Evolutionary conservation across 2,888 invertebrate genomes (phyloP).

Genomic region (Dryobota labecula): DNA sequence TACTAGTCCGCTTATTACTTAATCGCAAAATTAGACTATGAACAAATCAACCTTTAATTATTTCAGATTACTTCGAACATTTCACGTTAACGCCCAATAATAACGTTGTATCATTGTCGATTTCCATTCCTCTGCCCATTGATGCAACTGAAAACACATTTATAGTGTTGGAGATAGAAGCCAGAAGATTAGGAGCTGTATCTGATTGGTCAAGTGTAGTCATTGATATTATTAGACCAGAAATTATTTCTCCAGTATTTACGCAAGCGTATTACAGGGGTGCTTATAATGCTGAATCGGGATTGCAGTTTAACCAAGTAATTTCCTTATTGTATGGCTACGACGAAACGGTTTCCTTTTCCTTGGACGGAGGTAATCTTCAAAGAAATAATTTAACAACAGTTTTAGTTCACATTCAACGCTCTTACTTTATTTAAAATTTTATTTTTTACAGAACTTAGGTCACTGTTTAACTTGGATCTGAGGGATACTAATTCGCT

Average conservation of each 20-base stretch:
- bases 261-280: slow-evolving; percentile 74
- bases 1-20: neutral
- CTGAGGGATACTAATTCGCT: neutral
- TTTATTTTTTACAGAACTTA: slow-evolving; percentile 62
- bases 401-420: slow-evolving; percentile 14
- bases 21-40: too few species aligned
- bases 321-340: slow-evolving; percentile 71
- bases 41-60: slow-evolving; percentile 7
- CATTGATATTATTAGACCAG: slow-evolving; percentile 70
- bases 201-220: slow-evolving; percentile 72
- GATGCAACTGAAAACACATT: slow-evolving; percentile 70
- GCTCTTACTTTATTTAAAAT: neutral
- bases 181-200: slow-evolving; percentile 74
- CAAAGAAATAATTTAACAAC: neutral
- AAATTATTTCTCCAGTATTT: slow-evolving; percentile 69
- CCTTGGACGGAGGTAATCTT: slow-evolving; percentile 29
- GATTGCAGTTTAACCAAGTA: slow-evolving; percentile 67
- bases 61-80: slow-evolving; percentile 72
- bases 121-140: slow-evolving; percentile 59
- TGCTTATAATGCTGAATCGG: slow-evolving; percentile 65
- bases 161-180: slow-evolving; percentile 78
- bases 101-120: slow-evolving; percentile 69
- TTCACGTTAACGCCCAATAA: slow-evolving; percentile 65
- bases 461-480: slow-evolving; percentile 2
- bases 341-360: slow-evolving; percentile 20